Percentiles rank a stretch among this genome's conserved stretches.
Conservation (phyloP, 2,797 vertebrate species). For the Lycodopsis pacificus region DNA sequence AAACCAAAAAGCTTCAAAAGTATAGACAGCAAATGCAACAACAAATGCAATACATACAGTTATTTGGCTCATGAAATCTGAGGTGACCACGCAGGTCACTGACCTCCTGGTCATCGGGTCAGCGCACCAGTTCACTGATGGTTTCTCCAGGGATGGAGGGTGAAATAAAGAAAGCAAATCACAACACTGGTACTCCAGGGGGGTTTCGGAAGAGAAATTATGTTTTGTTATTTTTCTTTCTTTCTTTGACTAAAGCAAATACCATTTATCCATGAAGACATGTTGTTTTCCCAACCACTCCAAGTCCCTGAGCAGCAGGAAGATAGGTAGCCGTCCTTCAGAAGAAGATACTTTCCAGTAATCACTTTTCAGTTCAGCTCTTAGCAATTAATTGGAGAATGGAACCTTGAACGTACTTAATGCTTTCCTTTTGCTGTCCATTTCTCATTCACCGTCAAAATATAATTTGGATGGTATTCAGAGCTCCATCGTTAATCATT, state of each 20-base stretch:
- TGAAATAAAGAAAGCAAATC: slow-evolving; percentile 14
- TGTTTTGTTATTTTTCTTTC: not conserved
- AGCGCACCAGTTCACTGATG: slow-evolving; percentile 21
- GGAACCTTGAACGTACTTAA: slow-evolving; percentile 9
- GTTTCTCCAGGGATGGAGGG: slow-evolving; percentile 17
- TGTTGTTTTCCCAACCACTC: slow-evolving; percentile 2
- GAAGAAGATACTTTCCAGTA: slow-evolving; percentile 16
- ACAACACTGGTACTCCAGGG: not conserved
- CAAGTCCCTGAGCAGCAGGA: slow-evolving; percentile 9
- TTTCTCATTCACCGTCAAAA: slow-evolving; percentile 9
- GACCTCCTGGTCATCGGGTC: slow-evolving; percentile 37
- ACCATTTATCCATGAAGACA: not conserved
- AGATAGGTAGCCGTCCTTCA: slow-evolving; percentile 17
- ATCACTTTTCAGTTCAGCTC: slow-evolving; percentile 24
- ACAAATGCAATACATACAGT: not conserved
- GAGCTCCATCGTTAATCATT: slow-evolving; percentile 18
- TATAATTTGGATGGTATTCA: slow-evolving; percentile 5
- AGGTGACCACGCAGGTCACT: slow-evolving; percentile 22
- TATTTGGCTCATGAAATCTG: slow-evolving; percentile 3
- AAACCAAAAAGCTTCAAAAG: slow-evolving; percentile 15
- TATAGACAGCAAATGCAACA: slow-evolving; percentile 3
- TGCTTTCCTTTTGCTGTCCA: not conserved
- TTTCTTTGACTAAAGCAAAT: slow-evolving; percentile 17
- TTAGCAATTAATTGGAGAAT: slow-evolving; percentile 12
- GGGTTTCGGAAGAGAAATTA: not conserved